A percentile compares a stretch with the other conserved stretches of the same genome.
Evolutionary conservation across 1,140 invertebrate genomes (phyloP).

Genomic region (Ips typographus): DNA sequence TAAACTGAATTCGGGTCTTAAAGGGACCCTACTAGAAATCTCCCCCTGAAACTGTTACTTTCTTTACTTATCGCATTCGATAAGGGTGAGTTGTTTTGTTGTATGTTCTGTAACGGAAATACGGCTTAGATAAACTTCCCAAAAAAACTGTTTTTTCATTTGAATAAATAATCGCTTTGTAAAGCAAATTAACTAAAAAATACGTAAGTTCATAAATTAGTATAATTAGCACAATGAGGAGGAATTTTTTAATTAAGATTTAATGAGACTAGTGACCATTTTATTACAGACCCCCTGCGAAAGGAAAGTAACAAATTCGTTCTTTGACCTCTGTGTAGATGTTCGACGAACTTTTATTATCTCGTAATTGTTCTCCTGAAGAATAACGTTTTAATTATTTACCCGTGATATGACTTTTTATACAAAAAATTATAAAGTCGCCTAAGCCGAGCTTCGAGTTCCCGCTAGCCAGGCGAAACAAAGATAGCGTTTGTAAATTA

Average conservation of each 20-base stretch:
- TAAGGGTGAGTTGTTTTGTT: slow-evolving; percentile 34
- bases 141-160: slow-evolving; percentile 15
- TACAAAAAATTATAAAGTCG: not conserved
- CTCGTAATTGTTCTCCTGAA: slow-evolving; percentile 27
- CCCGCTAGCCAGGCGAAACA: not conserved
- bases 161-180: not conserved
- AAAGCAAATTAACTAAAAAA: slow-evolving; percentile 9
- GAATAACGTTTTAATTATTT: slow-evolving; percentile 31
- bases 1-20: not conserved
- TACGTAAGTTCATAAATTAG: slow-evolving; percentile 12
- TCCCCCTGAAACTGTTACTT: slow-evolving; percentile 27
- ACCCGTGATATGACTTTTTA: slow-evolving; percentile 4
- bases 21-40: slow-evolving; percentile 25
- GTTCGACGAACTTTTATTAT: slow-evolving; percentile 30
- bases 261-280: slow-evolving; percentile 19
- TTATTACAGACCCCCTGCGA: slow-evolving; percentile 15
- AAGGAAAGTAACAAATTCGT: slow-evolving; percentile 21
- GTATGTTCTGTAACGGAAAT: slow-evolving; percentile 32
- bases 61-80: slow-evolving; percentile 31
- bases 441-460: not conserved
- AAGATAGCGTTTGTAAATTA: slow-evolving; percentile 19
- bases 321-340: slow-evolving; percentile 29
- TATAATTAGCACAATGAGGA: slow-evolving; percentile 16
- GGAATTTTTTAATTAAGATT: slow-evolving; percentile 24
- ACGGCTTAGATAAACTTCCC: slow-evolving; percentile 22